These are phyloP conservation scores for Tetragnatha montana DNA, from an alignment of 2,888 invertebrate species.

Conservation along the genomic window DNA sequence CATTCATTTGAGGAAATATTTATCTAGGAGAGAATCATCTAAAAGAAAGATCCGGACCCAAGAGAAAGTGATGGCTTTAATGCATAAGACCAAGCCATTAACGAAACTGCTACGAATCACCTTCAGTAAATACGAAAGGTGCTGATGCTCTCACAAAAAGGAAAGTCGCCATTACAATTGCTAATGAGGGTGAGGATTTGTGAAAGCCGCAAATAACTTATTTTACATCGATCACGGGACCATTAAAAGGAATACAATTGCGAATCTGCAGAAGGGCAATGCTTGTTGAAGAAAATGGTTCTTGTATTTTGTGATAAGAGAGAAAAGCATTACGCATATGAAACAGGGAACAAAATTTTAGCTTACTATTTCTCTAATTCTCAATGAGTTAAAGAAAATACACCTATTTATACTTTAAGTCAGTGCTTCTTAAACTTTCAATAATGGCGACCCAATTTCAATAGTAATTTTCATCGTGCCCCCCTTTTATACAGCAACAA, in stretches of 20 bases:
- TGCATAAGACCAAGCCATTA: conserved; percentile 22
- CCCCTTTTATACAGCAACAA: too few species aligned
- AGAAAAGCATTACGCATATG: too few species aligned
- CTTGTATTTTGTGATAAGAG: background rate
- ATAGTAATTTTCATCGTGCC: too few species aligned
- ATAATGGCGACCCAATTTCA: too few species aligned
- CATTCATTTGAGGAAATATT: background rate
- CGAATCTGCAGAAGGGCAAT: background rate
- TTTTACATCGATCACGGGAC: background rate
- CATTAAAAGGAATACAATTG: background rate
- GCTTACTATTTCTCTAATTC: too few species aligned
- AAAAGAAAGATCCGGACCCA: conserved; percentile 9
- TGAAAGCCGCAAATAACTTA: conserved; percentile 7
- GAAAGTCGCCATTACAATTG: conserved; percentile 14
- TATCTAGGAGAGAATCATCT: conserved; percentile 9
- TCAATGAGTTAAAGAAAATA: too few species aligned
- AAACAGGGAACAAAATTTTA: too few species aligned
- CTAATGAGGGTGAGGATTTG: conserved; percentile 1
- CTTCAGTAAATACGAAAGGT: conserved; percentile 3
- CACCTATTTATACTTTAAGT: too few species aligned
- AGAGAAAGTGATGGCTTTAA: conserved; percentile 18
- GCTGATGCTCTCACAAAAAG: background rate
- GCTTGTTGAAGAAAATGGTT: background rate
- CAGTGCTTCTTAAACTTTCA: too few species aligned
- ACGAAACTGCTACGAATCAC: conserved; percentile 12